Evolutionary conservation across 2,888 invertebrate species (phyloP).

Genomic region (Fragum fragum): DNA sequence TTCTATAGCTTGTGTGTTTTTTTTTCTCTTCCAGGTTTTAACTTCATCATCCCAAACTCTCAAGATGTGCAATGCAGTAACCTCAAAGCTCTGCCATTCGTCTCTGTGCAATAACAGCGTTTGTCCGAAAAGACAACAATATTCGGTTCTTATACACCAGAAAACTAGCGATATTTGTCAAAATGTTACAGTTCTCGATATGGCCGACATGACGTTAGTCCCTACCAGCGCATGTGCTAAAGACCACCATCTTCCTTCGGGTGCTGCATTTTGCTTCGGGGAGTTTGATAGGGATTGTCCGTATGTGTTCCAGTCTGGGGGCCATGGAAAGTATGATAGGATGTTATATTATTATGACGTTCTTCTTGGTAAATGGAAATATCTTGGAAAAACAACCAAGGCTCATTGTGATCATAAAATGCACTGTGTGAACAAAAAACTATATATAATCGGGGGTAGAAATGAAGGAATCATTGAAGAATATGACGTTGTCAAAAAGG

Average conservation of each 20-base stretch:
- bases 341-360: background rate
- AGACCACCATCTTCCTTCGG: background rate
- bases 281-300: background rate
- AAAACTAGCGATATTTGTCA: background rate
- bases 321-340: background rate
- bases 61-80: background rate
- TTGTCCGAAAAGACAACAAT: background rate
- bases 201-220: background rate
- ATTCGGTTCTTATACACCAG: background rate
- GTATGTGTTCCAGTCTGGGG: conserved; percentile 9
- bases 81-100: background rate
- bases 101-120: background rate
- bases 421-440: conserved; percentile 2
- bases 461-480: conserved; percentile 4
- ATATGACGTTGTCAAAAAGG: background rate
- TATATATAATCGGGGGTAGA: conserved; percentile 9
- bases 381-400: background rate
- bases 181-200: background rate
- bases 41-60: background rate
- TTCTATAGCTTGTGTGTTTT: too few relatives aligned
- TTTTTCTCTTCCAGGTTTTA: too few relatives aligned
- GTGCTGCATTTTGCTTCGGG: conserved; percentile 8
- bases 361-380: background rate
- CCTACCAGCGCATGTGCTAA: conserved; percentile 1
- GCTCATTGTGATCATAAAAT: conserved; percentile 2